phyloP scores from a whole-genome alignment of 2,113 vertebrate species.

The Actinemys pallida region DNA sequence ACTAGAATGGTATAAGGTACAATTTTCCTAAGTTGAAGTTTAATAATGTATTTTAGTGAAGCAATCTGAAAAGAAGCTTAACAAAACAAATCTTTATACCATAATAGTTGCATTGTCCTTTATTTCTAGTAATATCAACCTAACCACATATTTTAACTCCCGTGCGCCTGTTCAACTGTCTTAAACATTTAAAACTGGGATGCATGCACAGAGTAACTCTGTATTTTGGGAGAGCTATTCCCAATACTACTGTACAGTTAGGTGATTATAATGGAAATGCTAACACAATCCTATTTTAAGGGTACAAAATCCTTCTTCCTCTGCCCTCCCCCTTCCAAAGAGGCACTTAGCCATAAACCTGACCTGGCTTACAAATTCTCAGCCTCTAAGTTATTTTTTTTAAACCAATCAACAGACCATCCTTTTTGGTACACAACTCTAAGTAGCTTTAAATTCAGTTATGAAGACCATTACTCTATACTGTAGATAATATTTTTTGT shows the following conservation, averaged over 20 bases:
- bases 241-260: background rate
- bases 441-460: background rate
- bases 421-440: background rate
- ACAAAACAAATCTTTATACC: rapidly evolving
- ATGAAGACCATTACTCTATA: background rate
- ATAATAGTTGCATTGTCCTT: background rate
- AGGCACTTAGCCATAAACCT: background rate
- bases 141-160: background rate
- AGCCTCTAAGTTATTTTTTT: background rate
- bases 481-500: background rate
- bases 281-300: background rate
- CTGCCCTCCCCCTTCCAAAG: background rate
- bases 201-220: background rate
- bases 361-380: background rate
- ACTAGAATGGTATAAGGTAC: background rate
- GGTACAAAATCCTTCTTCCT: background rate
- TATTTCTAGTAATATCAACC: background rate
- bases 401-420: background rate
- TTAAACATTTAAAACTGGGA: rapidly evolving
- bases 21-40: background rate
- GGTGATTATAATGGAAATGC: background rate
- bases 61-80: background rate
- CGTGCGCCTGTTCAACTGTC: background rate
- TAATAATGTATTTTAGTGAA: background rate
- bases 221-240: background rate